Conservation (phyloP, 2,888 invertebrate species). For the Trissonchulus latispiculum region DNA sequence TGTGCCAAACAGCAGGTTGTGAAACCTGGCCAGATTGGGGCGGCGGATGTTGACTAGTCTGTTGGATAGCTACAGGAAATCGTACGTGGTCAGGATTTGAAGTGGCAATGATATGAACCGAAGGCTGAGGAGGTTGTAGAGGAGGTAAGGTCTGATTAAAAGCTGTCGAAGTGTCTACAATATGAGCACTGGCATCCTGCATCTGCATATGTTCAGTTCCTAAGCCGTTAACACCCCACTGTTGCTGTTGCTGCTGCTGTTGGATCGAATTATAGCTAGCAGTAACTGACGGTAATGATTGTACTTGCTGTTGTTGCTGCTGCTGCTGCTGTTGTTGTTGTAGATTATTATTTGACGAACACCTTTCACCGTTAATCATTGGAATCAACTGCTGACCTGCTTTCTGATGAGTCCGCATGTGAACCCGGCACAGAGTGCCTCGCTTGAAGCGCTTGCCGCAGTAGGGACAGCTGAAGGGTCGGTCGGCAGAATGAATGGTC, state of each 20-base stretch:
- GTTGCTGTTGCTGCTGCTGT: background rate
- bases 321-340: background rate
- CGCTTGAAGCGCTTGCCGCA: conserved; percentile 41
- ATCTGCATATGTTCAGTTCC: no score
- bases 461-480: conserved; percentile 44
- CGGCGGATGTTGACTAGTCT: background rate
- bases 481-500: conserved; percentile 41
- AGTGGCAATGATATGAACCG: background rate
- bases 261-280: background rate
- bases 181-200: no score
- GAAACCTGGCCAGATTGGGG: no score
- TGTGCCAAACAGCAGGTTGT: no score
- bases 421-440: conserved; percentile 17
- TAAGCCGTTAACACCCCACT: no score
- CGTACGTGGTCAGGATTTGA: background rate
- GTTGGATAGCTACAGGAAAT: background rate
- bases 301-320: background rate
- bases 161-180: no score
- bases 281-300: background rate
- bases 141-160: no score
- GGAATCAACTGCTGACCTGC: background rate
- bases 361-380: background rate
- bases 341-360: background rate
- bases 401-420: conserved; percentile 3
- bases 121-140: no score